These are phyloP conservation scores for Ametastegia equiseti DNA, from an alignment of 2,888 invertebrate genomes.

Conservation along the genomic window DNA sequence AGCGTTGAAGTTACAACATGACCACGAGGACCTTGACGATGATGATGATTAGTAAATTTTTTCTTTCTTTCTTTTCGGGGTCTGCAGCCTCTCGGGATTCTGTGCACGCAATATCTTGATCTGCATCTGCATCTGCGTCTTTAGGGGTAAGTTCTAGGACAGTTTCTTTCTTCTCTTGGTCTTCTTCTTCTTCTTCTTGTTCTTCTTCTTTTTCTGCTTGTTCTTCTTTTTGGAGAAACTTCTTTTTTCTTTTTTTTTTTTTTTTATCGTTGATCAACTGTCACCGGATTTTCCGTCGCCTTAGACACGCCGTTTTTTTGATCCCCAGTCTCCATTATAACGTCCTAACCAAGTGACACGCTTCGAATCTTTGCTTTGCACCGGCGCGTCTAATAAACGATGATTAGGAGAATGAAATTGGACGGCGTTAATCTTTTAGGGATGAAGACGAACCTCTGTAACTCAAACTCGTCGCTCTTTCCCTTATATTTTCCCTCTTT, in stretches of 20 bases:
- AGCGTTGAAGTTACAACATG: background rate
- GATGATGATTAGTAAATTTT: background rate
- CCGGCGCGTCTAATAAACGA: background rate
- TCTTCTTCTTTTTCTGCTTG: background rate
- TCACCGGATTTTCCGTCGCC: constrained; percentile 26
- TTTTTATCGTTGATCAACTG: constrained; percentile 23
- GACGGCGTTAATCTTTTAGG: background rate
- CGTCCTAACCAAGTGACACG: constrained; percentile 39
- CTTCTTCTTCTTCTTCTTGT: too few relatives aligned
- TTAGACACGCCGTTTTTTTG: constrained; percentile 43
- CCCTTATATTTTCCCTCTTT: background rate
- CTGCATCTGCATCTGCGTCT: constrained; percentile 19
- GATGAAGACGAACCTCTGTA: background rate
- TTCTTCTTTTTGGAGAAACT: too few relatives aligned
- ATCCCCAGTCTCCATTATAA: constrained; percentile 12
- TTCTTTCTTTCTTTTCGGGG: background rate
- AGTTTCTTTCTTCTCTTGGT: background rate
- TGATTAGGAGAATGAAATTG: constrained; percentile 8
- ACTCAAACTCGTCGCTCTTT: background rate
- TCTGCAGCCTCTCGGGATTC: background rate
- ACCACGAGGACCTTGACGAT: background rate
- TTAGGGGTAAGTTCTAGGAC: background rate
- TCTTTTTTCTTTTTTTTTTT: background rate
- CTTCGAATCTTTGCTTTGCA: constrained; percentile 18
- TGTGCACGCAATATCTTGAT: constrained; percentile 10